phyloP scores from a whole-genome alignment of 2,113 vertebrate species.

The Lagenorhynchus albirostris region DNA sequence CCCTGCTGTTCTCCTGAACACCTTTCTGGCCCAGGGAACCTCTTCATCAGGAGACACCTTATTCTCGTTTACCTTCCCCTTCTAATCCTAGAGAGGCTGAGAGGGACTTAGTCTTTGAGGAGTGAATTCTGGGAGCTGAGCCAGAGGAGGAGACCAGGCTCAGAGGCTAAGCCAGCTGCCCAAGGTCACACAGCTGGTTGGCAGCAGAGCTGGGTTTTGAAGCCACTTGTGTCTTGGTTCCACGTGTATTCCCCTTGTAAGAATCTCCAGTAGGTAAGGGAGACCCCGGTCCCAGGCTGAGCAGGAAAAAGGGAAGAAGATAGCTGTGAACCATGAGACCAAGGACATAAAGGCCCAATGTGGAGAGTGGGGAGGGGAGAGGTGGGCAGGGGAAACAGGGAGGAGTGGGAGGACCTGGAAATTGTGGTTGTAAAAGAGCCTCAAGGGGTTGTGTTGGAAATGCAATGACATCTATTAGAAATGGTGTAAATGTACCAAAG shows the following conservation, averaged over 20 bases:
- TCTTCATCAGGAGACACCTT: background rate
- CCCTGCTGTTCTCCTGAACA: no score
- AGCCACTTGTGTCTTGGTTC: background rate
- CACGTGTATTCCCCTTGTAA: background rate
- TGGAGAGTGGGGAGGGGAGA: background rate
- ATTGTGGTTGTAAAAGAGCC: background rate
- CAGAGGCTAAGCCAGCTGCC: background rate
- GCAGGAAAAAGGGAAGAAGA: background rate
- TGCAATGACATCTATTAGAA: background rate
- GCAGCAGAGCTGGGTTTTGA: background rate
- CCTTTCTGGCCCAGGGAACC: background rate
- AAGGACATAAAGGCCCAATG: rapidly evolving
- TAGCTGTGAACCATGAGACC: background rate
- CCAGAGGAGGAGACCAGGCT: background rate
- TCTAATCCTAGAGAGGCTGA: background rate
- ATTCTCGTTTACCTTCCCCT: background rate
- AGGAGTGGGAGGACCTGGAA: background rate
- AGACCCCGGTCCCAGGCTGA: background rate
- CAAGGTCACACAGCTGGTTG: background rate
- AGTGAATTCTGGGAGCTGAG: background rate
- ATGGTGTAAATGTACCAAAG: background rate
- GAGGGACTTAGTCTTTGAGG: background rate
- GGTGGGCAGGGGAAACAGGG: background rate
- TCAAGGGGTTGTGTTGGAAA: background rate
- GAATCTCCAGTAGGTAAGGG: background rate